A percentile compares a stretch with the other conserved stretches of the same genome.
These are phyloP conservation scores for Sisyra terminalis DNA, from an alignment of 2,888 invertebrate species.

Conservation along the genomic window DNA sequence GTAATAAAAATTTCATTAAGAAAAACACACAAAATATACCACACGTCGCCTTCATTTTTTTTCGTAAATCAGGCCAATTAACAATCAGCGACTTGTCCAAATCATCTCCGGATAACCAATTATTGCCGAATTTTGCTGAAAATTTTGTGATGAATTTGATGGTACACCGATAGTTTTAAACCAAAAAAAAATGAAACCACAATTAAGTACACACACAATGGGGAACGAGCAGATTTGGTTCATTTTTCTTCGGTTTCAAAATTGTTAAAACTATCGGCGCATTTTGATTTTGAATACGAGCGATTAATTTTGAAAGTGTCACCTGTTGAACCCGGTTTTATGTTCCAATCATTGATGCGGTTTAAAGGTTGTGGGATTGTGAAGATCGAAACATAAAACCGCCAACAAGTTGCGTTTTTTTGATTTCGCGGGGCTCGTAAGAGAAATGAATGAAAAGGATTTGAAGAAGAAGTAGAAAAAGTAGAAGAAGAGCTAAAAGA, in stretches of 20 bases:
- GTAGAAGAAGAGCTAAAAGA: conserved; percentile 5
- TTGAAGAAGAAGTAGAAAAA: too few relatives aligned
- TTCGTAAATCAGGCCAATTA: conserved; percentile 3
- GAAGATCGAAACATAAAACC: background rate
- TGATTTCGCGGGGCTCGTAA: conserved; percentile 6
- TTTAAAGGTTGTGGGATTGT: background rate
- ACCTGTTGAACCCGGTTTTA: conserved; percentile 1
- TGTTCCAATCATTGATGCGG: background rate
- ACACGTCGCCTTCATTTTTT: conserved; percentile 9
- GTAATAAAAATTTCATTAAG: conserved; percentile 32
- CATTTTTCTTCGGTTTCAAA: background rate
- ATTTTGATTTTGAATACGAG: conserved; percentile 1
- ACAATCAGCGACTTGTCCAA: conserved; percentile 1
- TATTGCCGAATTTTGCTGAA: conserved; percentile 6
- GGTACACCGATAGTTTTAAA: too few relatives aligned
- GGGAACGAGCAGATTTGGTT: background rate
- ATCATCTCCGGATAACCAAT: conserved; percentile 11
- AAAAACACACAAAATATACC: conserved; percentile 11
- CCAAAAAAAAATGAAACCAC: too few relatives aligned
- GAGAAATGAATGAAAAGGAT: conserved; percentile 3
- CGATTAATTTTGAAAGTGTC: conserved; percentile 1
- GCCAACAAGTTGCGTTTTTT: background rate
- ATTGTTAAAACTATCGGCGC: background rate
- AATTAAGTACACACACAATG: too few relatives aligned
- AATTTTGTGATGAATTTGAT: background rate